Evolutionary conservation across 2,888 invertebrate species (phyloP).

Genomic region (Amiota minor): DNA sequence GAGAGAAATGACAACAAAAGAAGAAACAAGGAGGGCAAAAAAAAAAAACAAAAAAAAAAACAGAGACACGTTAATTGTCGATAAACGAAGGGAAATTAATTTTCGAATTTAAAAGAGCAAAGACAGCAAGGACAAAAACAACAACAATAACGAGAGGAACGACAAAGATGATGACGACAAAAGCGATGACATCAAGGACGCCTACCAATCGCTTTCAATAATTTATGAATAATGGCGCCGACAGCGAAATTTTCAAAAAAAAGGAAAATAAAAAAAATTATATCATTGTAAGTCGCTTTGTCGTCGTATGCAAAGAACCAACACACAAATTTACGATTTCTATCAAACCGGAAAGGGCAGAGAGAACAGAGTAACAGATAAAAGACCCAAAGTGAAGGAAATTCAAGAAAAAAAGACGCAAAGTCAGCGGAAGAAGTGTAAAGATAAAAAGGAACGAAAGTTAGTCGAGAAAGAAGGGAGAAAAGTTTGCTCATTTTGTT

Average conservation of each 20-base stretch:
- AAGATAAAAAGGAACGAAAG: slow-evolving; percentile 29
- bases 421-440: slow-evolving; percentile 29
- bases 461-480: slow-evolving; percentile 40
- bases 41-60: not conserved
- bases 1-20: not conserved
- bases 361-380: too few species aligned
- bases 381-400: slow-evolving; percentile 53
- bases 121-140: not conserved
- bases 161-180: not conserved
- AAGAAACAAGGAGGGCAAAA: not conserved
- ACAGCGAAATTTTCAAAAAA: slow-evolving; percentile 39
- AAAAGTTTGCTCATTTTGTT: slow-evolving; percentile 24
- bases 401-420: slow-evolving; percentile 12
- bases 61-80: slow-evolving; percentile 11
- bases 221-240: slow-evolving; percentile 50
- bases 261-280: not conserved
- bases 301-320: not conserved
- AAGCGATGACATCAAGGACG: slow-evolving; percentile 38
- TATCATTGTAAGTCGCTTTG: not conserved
- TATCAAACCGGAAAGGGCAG: slow-evolving; percentile 39
- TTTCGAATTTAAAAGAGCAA: not conserved
- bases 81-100: slow-evolving; percentile 6
- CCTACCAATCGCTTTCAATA: slow-evolving; percentile 34
- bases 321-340: slow-evolving; percentile 57
- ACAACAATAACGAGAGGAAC: not conserved